phyloP scores from a whole-genome alignment of 2,797 vertebrate species.

The Triplophysa yarkandensis region DNA sequence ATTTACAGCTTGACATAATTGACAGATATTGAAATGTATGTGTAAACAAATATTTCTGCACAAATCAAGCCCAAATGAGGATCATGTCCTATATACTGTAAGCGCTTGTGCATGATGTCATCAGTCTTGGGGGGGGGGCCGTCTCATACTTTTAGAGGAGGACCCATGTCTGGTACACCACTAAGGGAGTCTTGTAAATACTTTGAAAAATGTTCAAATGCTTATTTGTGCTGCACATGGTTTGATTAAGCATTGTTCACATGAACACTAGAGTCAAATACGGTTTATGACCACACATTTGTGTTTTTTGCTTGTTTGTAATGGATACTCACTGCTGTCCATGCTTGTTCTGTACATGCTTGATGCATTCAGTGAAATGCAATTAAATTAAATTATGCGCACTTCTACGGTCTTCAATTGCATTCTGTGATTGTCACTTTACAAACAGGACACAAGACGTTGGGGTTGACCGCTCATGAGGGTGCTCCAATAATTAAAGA shows the following conservation, averaged over 20 bases:
- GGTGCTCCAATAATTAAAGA: slow-evolving; percentile 3
- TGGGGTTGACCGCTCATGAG: background rate
- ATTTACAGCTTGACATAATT: background rate
- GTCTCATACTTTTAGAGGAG: background rate
- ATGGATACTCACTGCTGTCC: slow-evolving; percentile 23
- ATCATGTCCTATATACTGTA: background rate
- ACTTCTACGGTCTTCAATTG: slow-evolving; percentile 19
- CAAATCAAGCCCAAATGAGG: background rate
- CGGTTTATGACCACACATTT: slow-evolving; percentile 27
- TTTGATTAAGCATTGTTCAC: slow-evolving; percentile 55
- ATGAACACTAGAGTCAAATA: slow-evolving; percentile 23
- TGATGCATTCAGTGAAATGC: slow-evolving; percentile 47
- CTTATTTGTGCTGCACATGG: slow-evolving; percentile 36
- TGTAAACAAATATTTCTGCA: background rate
- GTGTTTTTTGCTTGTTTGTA: slow-evolving; percentile 7
- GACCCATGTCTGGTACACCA: background rate
- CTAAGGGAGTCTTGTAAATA: slow-evolving; percentile 20
- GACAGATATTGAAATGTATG: background rate
- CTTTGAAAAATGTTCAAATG: slow-evolving; percentile 4
- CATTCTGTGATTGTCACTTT: slow-evolving; percentile 2
- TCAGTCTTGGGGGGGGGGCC: background rate
- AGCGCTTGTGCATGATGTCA: background rate
- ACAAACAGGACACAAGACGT: too few species aligned
- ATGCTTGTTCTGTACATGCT: slow-evolving; percentile 52
- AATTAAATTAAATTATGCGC: slow-evolving; percentile 56